Evolutionary conservation across 2,888 invertebrate genomes (phyloP).

Genomic region (Galerucella pusilla): DNA sequence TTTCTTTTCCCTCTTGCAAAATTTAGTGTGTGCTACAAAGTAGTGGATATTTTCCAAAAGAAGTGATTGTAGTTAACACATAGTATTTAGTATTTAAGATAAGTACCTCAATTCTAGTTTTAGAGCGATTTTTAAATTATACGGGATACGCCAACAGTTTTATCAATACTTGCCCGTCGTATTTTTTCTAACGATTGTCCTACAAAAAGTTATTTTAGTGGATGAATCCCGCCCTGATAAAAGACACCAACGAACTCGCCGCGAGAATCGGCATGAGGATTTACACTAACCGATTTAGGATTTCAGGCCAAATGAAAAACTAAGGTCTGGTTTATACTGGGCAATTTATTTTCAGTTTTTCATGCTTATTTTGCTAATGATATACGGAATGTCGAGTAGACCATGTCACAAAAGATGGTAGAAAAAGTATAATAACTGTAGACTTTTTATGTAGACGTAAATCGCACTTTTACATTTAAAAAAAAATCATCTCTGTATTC

Average conservation of each 20-base stretch:
- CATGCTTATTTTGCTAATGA: constrained; percentile 17
- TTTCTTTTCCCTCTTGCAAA: too few relatives aligned
- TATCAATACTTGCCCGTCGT: too few relatives aligned
- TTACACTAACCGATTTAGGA: constrained; percentile 26
- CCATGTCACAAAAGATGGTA: neutral
- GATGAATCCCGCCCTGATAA: constrained; percentile 2
- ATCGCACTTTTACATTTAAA: too few relatives aligned
- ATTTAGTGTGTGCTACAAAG: too few relatives aligned
- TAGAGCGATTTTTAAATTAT: too few relatives aligned
- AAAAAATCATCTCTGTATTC: too few relatives aligned
- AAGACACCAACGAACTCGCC: constrained; percentile 10
- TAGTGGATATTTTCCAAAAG: too few relatives aligned
- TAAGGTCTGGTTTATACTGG: constrained; percentile 31
- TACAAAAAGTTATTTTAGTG: neutral
- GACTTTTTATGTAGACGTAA: too few relatives aligned
- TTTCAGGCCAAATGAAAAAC: constrained; percentile 27
- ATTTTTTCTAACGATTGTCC: neutral
- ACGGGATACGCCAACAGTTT: too few relatives aligned
- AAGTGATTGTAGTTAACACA: too few relatives aligned
- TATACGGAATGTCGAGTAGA: constrained; percentile 3
- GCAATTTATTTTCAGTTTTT: constrained; percentile 28
- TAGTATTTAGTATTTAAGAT: too few relatives aligned
- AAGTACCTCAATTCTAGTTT: too few relatives aligned
- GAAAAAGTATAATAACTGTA: neutral
- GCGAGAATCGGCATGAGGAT: constrained; percentile 19